phyloP scores from a whole-genome alignment of 2,113 vertebrate species.

The Lipotes vexillifer region DNA sequence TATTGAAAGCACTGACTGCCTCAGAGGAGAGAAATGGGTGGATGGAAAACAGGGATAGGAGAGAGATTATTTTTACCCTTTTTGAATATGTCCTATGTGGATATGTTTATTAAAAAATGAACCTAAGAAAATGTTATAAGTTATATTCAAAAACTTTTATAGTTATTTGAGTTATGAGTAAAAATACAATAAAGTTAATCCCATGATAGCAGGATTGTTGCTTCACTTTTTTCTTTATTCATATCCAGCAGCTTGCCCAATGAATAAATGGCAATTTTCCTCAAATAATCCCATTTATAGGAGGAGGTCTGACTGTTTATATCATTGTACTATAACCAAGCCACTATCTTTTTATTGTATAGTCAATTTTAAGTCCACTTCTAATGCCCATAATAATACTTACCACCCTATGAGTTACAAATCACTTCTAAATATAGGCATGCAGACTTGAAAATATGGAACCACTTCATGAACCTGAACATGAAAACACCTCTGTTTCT shows the following conservation, averaged over 20 bases:
- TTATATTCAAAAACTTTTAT: neutral
- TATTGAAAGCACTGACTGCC: neutral
- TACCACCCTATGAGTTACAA: neutral
- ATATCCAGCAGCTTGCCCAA: neutral
- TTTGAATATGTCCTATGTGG: neutral
- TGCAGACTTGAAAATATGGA: neutral
- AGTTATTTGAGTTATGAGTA: neutral
- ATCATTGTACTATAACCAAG: neutral
- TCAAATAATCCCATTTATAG: conserved; percentile 3
- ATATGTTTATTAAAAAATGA: neutral
- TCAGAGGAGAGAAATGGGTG: neutral
- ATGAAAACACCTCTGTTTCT: neutral
- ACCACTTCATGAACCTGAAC: neutral
- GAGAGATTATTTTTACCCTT: neutral
- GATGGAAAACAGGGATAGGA: neutral
- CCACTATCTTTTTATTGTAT: conserved; percentile 15
- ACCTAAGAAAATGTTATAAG: neutral
- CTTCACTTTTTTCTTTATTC: neutral
- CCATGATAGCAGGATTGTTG: neutral
- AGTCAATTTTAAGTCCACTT: neutral
- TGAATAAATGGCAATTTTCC: neutral
- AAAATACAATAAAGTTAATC: neutral
- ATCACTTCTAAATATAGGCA: neutral
- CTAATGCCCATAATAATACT: neutral
- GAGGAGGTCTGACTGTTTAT: neutral